These are phyloP conservation scores for Morpho achilles DNA, from an alignment of 2,888 invertebrate genomes.

Conservation along the genomic window DNA sequence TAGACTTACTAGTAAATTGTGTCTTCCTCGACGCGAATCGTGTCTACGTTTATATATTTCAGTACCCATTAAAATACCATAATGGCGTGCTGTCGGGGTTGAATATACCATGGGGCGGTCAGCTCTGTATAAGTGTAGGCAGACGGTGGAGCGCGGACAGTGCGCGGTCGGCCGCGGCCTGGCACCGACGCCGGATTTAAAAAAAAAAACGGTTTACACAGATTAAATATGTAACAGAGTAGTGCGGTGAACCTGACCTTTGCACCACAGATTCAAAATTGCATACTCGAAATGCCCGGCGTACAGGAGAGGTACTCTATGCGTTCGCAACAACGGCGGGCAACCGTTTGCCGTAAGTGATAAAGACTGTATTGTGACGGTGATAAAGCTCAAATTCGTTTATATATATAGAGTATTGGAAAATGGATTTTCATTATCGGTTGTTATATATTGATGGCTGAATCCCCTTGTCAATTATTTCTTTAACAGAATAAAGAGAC, in stretches of 20 bases:
- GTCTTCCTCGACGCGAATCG: background rate
- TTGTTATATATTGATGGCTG: slow-evolving; percentile 44
- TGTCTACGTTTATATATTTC: slow-evolving; percentile 32
- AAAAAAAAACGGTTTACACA: slow-evolving; percentile 27
- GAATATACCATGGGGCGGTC: slow-evolving; percentile 64
- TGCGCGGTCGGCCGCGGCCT: slow-evolving; percentile 70
- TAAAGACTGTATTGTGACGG: slow-evolving; percentile 32
- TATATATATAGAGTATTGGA: slow-evolving; percentile 26
- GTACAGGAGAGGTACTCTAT: slow-evolving; percentile 59
- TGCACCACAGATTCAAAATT: slow-evolving; percentile 33
- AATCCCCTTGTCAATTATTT: no score
- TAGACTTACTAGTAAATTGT: background rate
- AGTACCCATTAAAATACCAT: slow-evolving; percentile 49
- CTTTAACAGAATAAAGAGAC: slow-evolving; percentile 38
- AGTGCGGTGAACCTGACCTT: slow-evolving; percentile 61
- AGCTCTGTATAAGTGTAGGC: slow-evolving; percentile 62
- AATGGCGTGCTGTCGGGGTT: slow-evolving; percentile 56
- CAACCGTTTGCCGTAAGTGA: slow-evolving; percentile 64
- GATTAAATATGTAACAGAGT: slow-evolving; percentile 38
- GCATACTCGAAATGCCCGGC: slow-evolving; percentile 55
- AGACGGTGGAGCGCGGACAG: slow-evolving; percentile 58
- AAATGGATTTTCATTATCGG: slow-evolving; percentile 37
- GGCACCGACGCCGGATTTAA: slow-evolving; percentile 49
- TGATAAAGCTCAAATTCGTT: slow-evolving; percentile 20
- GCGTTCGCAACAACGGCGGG: slow-evolving; percentile 53